A percentile compares a stretch with the other conserved stretches of the same genome.
Evolutionary conservation across 1,140 invertebrate species (phyloP).

Genomic region (Frieseomelitta varia): DNA sequence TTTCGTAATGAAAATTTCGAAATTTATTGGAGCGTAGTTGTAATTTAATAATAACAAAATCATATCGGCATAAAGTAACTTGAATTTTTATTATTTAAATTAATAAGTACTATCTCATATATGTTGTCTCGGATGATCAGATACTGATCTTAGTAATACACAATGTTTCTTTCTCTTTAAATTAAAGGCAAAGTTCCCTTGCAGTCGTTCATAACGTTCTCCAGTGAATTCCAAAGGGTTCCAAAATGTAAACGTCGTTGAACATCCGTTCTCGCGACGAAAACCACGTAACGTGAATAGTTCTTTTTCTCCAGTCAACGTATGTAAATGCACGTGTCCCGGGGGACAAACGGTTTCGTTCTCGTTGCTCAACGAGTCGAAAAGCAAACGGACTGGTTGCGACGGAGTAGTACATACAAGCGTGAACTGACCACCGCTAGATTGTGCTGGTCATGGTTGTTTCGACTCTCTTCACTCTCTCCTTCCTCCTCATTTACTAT

Average conservation of each 20-base stretch:
- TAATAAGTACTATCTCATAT: no score
- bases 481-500: slow-evolving; percentile 50
- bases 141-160: background rate
- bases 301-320: background rate
- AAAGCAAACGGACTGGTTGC: slow-evolving; percentile 53
- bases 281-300: background rate
- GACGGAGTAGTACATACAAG: slow-evolving; percentile 19
- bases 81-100: no score
- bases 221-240: no score
- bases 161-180: background rate
- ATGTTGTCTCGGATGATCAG: background rate
- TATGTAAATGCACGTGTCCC: slow-evolving; percentile 18
- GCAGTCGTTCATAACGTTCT: no score
- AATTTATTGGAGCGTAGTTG: no score
- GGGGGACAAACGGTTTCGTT: background rate
- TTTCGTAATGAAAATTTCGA: no score
- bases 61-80: no score
- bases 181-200: background rate
- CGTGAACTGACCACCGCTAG: slow-evolving; percentile 77
- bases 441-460: slow-evolving; percentile 78
- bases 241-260: background rate
- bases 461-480: slow-evolving; percentile 55
- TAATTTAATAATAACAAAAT: no score
- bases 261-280: background rate
- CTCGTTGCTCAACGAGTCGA: slow-evolving; percentile 27